phyloP scores from a whole-genome alignment of 2,888 invertebrate genomes.

The Thelaira solivaga region DNA sequence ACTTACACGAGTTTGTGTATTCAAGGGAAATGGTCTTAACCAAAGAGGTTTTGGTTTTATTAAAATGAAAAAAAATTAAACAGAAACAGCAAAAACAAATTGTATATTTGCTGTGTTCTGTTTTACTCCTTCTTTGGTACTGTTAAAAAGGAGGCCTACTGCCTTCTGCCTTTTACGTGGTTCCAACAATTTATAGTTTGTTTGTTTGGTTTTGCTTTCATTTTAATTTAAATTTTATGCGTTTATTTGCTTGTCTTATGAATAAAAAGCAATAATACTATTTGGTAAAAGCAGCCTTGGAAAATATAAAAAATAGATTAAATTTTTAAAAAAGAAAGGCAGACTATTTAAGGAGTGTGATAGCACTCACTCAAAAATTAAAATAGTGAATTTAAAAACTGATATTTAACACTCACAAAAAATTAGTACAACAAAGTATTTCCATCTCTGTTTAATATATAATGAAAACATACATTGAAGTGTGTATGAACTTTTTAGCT shows the following conservation, averaged over 20 bases:
- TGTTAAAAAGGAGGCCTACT: background rate
- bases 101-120: background rate
- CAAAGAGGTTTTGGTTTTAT: constrained; percentile 52
- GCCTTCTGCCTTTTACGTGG: background rate
- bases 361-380: too few species aligned
- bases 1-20: constrained; percentile 37
- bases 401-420: too few species aligned
- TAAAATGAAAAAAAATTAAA: too few species aligned
- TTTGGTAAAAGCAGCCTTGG: background rate
- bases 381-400: too few species aligned
- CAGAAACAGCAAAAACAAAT: too few species aligned
- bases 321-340: too few species aligned
- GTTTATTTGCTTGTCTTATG: constrained; percentile 8
- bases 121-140: background rate
- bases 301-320: too few species aligned
- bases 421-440: background rate
- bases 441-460: background rate
- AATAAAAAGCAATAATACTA: background rate
- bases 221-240: constrained; percentile 15
- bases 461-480: background rate
- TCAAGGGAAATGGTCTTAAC: constrained; percentile 19
- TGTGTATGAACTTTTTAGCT: background rate
- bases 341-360: too few species aligned
- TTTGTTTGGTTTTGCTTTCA: constrained; percentile 20
- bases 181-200: constrained; percentile 46